Evolutionary conservation across 1,140 invertebrate species (phyloP), one percentile per base, ranked within the genome.

Genomic region (Aricia agestis): DNA sequence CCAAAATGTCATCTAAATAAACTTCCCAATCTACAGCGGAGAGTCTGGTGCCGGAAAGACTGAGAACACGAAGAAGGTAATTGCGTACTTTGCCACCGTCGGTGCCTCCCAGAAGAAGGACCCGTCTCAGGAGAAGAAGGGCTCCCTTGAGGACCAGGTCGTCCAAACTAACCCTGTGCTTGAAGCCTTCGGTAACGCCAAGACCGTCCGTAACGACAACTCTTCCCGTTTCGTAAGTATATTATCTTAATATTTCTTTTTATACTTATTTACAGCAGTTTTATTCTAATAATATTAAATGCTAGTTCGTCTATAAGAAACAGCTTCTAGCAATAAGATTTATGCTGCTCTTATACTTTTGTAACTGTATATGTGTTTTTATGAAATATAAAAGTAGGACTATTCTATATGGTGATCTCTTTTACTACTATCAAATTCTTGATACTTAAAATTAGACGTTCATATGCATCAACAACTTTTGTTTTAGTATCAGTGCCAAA

Each of bases 21-120:
- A 13, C 10, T 52, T 52, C 13, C 9, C 11, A 69, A 66, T 77
- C 78, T 70, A 85, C 93, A 97, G 96, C 93, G 98, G 98, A 92
- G 98, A 99, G 94, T 99, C 98, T 96, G 98, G 98, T 95, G 98
- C 98, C 91, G 98, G 98, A 93, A 99, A 99, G 94, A 99, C 98
- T 95, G 98, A 99, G 93, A 99, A 99, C 95, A 99, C 98, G 94
- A 99, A 99, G 94, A 99, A 99, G 93, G 98, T 99, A 95, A 99
- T 99, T 94, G 97, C 97, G 86, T 99, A 99, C 95, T 98, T 99
- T 93, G 98, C 98, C 91, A 97, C 96, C 85, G 98, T 98, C 78
- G 98, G 97, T 93, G 97, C 97, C 69, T 97, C 96, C 75, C 96
- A 96, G 89, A 97, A 97, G 92, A 92, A 93, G 69, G 95, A 95